Evolutionary conservation across 2,113 vertebrate species (phyloP), one percentile per base, ranked within the genome.

Genomic region (Colistium nudipinnis): DNA sequence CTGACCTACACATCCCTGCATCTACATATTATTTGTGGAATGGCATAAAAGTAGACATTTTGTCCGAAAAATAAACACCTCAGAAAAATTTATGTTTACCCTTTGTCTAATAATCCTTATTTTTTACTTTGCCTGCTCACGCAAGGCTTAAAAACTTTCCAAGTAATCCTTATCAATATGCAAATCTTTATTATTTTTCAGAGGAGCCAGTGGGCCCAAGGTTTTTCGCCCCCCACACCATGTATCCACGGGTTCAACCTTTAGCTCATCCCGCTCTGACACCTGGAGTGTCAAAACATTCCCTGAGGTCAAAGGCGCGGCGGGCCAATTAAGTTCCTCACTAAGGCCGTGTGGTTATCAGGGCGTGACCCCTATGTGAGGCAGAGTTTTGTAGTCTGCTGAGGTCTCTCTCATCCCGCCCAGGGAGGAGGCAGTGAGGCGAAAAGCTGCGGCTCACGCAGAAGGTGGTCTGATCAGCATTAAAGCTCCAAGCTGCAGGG

Each of bases 271-370:
- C 57, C 84, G 81, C 80, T 84, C 83, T 83, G 76, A 84, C 87
- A 76, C 82, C 62, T 36, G 49, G 45, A 11, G 70, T 83, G 83
- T 77, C 78, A 80, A 81, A 81, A 83, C 74, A 79, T 78, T 76
- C 84, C 85, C 75, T 4, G 68, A 74, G 86, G 83, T 87, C 62
- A 76, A 84, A 87, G 51, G 80, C 43, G 78, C 81, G 81, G 63
- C 24, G 53, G 78, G 80, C 85, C 86, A 88, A 91, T 88, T 88
- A 91, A 87, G 85, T 61, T 64, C 63, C 76, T 72, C 72, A 30
- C 73, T 72, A 78, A 82, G 62, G 68, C 82, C 41, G 67, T 52
- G 79, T 41, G 87, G 75, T 87, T 85, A 87, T 80, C 82, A 78
- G 84, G 84, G 78, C 81, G 68, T 62, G 69, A 88, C 82, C 82